These are phyloP conservation scores for Lophius americanus DNA, from an alignment of 2,797 vertebrate species.

Conservation along the genomic window DNA sequence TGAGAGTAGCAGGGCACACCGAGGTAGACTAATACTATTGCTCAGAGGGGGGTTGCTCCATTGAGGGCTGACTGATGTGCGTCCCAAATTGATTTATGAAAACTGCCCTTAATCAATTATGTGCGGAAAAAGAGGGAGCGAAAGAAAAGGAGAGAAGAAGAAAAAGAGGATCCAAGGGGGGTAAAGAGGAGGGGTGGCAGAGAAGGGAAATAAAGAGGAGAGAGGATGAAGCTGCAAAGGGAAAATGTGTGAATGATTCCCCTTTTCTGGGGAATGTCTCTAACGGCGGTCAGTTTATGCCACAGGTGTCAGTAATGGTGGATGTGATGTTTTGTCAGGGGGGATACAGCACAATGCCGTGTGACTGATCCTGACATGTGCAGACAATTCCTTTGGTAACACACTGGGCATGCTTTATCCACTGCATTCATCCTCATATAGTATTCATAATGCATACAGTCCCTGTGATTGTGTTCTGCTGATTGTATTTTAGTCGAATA, in stretches of 20 bases:
- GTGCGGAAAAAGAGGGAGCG: conserved; percentile 87
- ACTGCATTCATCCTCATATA: conserved; percentile 23
- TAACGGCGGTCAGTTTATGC: conserved; percentile 53
- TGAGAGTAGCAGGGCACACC: conserved; percentile 77
- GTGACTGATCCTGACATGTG: conserved; percentile 50
- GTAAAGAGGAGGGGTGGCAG: conserved; percentile 17
- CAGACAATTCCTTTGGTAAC: conserved; percentile 26
- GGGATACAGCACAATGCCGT: conserved; percentile 17
- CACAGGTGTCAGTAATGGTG: conserved; percentile 68
- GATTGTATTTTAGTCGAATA: conserved; percentile 2
- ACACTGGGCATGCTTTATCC: conserved; percentile 36
- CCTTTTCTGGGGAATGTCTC: conserved; percentile 68
- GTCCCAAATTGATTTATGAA: conserved; percentile 99
- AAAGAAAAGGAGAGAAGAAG: conserved; percentile 60
- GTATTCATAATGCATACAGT: conserved; percentile 13
- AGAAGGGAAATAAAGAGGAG: conserved; percentile 55
- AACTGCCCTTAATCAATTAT: conserved; percentile 97
- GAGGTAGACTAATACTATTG: conserved; percentile 76
- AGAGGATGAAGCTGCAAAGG: conserved; percentile 47
- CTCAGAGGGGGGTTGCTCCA: conserved; percentile 79
- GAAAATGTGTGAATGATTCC: conserved; percentile 60
- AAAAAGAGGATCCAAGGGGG: conserved; percentile 59
- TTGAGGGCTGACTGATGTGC: conserved; percentile 99
- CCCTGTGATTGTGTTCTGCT: not conserved
- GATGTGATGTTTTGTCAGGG: conserved; percentile 48